Evolutionary conservation across 2,888 invertebrate species (phyloP).

Genomic region (Trachelus tabidus): DNA sequence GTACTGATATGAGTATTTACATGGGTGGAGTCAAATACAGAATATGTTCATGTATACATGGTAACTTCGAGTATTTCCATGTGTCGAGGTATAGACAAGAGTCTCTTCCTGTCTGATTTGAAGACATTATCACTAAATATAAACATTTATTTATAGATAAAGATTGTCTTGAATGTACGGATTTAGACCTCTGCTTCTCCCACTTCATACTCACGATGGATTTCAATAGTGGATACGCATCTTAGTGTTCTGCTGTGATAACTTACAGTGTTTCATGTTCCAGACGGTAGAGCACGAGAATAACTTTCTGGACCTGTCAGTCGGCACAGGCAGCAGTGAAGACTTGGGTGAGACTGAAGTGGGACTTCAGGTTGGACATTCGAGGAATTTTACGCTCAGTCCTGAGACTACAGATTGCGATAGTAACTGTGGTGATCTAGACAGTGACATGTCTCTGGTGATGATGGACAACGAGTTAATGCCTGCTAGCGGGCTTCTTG

Average conservation of each 20-base stretch:
- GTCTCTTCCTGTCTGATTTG: not conserved
- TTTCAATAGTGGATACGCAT: not conserved
- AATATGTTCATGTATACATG: not conserved
- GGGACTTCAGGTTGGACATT: slow-evolving; percentile 75
- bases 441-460: slow-evolving; percentile 85
- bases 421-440: slow-evolving; percentile 86
- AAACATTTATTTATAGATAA: slow-evolving; percentile 5
- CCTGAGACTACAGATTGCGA: slow-evolving; percentile 95
- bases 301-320: slow-evolving; percentile 72
- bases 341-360: slow-evolving; percentile 76
- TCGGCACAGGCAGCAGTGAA: slow-evolving; percentile 74
- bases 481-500: slow-evolving; percentile 61
- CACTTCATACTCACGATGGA: not conserved
- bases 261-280: slow-evolving; percentile 22
- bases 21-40: not conserved
- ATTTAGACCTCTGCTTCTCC: not conserved
- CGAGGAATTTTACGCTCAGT: slow-evolving; percentile 88
- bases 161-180: not conserved
- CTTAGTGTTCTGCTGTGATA: not conserved
- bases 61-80: not conserved
- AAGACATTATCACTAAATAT: slow-evolving; percentile 2
- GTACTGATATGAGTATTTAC: not conserved
- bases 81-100: not conserved
- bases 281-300: slow-evolving; percentile 70
- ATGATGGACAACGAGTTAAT: slow-evolving; percentile 76